Evolutionary conservation across 2,797 vertebrate species (phyloP), one percentile per base, ranked within the genome.

Genomic region (Amblyraja radiata): DNA sequence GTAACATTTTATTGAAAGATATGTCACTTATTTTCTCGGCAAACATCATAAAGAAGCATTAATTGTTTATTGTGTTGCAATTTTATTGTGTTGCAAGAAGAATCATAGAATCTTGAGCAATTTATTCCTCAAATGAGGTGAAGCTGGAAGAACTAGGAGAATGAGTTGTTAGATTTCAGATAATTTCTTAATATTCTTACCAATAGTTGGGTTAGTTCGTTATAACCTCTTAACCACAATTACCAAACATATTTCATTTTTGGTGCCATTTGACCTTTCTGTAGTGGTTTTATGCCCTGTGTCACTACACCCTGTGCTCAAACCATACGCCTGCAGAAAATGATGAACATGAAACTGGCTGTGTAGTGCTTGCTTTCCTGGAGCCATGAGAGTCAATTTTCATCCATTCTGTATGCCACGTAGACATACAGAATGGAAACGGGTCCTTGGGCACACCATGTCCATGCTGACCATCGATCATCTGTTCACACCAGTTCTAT

Each of bases 181-280:
- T 39, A 80, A 80, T 21, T 39, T 79, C 32, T 16, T 18, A 79
- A 79, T 79, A 79, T 79, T 79, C 32, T 79, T 39, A 79, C 36
- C 32, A 79, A 36, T 79, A 0, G 5, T 79, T 79, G 36, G 39
- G 1, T 79, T 39, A 18, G 32, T 79, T 80, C 39, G 36, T 80
- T 80, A 80, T 80, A 46, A 80, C 36, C 79, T 80, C 79, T 21
- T 46, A 80, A 80, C 79, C 36, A 80, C 79, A 80, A 80, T 80
- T 80, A 46, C 79, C 36, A 80, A n/a, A n/a, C n/a, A 46, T 80
- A 7, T 7, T 16, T 18, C 36, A 46, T 80, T 80, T 5, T 81
- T 54, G 18, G 36, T 46, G 28, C 23, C 23, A 13, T 83, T 83
- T 13, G 21, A 25, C 9, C 9, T 83, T 13, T 25, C 21, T 58